Base-by-base conservation (phyloP, 2,797 vertebrate genomes). In the Helarctos malayanus region DNA sequence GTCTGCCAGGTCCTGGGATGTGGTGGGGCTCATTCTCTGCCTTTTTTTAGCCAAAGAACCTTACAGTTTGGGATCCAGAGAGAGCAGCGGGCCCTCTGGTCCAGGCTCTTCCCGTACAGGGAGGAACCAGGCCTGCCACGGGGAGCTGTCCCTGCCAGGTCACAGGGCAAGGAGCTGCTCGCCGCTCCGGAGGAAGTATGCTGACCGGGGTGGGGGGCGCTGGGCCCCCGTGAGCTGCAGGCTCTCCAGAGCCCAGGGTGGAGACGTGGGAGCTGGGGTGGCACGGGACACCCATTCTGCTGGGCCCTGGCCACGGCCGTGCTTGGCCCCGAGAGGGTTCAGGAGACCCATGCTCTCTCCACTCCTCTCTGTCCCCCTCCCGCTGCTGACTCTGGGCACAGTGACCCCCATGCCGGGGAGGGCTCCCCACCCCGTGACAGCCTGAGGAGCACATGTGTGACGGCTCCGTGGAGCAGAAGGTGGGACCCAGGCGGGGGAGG, bases 1-100 rank as follows among this genome's bases (percentile, higher is more conserved):
- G 29, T 18, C 49, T 32, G 27, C 27, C 3, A 14, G 81, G 21
- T 49, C 57, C 35, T 32, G 15, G 69, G 47, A 13, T 54, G 18
- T 10, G 21, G 18, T 23, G 35, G 32, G 35, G 32, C 14, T 57
- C 27, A 10, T 80, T 85, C 0, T 19, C 32, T 49, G 12, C 47
- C n/a, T 69, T 41, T 59, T 49, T 61, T 32, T n/a, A 18, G 19
- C 21, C 7, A 8, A 47, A 59, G 38, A 47, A 6, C 52, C 81
- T 57, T 18, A 49, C 49, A 19, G 57, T 76, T 9, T 83, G 76
- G 92, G 89, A 89, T 95, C 94, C 57, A 83, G 97, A 94, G 96
- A 97, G 93, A 93, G 23, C 0, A 0, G 29, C 3, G 1, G 6
- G 5, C 21, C 38, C 1, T 14, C 47, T 21, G 38, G 49, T 49